Evolutionary conservation across 2,888 invertebrate species (phyloP), one percentile per base, ranked within the genome.

Genomic region (Drosophila mercatorum): DNA sequence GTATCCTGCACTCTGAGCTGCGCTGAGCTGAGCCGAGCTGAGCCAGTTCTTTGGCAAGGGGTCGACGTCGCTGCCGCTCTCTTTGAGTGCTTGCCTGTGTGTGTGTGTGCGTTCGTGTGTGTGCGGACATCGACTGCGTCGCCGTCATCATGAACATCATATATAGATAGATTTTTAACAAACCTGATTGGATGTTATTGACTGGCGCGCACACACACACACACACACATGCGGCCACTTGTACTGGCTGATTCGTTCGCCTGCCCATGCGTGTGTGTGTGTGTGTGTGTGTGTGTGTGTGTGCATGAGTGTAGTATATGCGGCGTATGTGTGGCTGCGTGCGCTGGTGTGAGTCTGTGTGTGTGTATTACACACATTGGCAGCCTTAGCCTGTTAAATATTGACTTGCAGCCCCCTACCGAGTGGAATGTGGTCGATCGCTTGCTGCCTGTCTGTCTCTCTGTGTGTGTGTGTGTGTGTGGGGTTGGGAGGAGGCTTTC

Each of bases 161-260:
- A 86, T 90, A 88, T 88, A 88, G 87, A 92, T 92, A 92, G 92
- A 92, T 92, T 92, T 92, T 92, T 92, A 92, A 92, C 92, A 92
- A 92, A 92, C 92, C 92, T 92, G 92, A 92, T 92, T 92, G 92
- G 92, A 92, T 92, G 92, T 92, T 92, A 92, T 92, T 92, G 92
- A 92, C 92, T 92, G 91, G 89, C 89, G 80, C 68, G 46, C 66
- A 53, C 66, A 66, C 73, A 72, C 81, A 82, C 67, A 75, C 68
- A 56, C 68, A 53, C 6, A 12, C 49, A 49, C 49, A 68, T 68
- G 64, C 75, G 74, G 51, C 67, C 87, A 75, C 78, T 81, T 80
- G 78, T 83, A 82, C 83, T 78, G 77, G 77, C 76, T 80, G 81
- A 78, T 81, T 82, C 84, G 83, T 83, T 86, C 80, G 80, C 83